Evolutionary conservation across 2,888 invertebrate genomes (phyloP).

Genomic region (Drosophila differens): DNA sequence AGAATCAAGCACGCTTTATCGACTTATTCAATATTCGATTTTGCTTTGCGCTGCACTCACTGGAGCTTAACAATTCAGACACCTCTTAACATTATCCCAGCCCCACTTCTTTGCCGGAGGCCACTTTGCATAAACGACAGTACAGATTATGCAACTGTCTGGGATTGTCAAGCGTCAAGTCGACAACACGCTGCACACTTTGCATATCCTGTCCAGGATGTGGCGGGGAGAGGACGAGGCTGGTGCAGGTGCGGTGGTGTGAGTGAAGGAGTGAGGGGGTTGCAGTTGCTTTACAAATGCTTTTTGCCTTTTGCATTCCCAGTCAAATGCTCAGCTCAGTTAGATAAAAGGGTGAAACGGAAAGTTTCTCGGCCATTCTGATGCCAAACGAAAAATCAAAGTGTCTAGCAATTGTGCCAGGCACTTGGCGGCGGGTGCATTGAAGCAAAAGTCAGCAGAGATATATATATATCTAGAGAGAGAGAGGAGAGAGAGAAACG

Average conservation of each 20-base stretch:
- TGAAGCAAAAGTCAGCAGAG: constrained; percentile 28
- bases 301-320: constrained; percentile 68
- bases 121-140: constrained; percentile 76
- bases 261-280: not conserved
- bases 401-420: constrained; percentile 68
- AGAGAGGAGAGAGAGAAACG: constrained; percentile 3
- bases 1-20: constrained; percentile 32
- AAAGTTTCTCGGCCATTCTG: constrained; percentile 71
- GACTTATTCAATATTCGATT: constrained; percentile 74
- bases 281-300: constrained; percentile 61
- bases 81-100: constrained; percentile 58
- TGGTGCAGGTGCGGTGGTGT: not conserved
- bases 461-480: too few relatives aligned
- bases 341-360: constrained; percentile 44
- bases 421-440: constrained; percentile 64
- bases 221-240: not conserved
- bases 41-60: constrained; percentile 33
- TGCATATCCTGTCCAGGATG: constrained; percentile 69
- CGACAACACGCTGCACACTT: constrained; percentile 69
- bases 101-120: constrained; percentile 15
- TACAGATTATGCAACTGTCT: constrained; percentile 80
- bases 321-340: constrained; percentile 59
- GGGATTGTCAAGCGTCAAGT: constrained; percentile 67
- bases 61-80: constrained; percentile 54
- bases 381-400: constrained; percentile 72